Conservation (phyloP, 2,888 invertebrate genomes). For the Apomyelois bistriatella region DNA sequence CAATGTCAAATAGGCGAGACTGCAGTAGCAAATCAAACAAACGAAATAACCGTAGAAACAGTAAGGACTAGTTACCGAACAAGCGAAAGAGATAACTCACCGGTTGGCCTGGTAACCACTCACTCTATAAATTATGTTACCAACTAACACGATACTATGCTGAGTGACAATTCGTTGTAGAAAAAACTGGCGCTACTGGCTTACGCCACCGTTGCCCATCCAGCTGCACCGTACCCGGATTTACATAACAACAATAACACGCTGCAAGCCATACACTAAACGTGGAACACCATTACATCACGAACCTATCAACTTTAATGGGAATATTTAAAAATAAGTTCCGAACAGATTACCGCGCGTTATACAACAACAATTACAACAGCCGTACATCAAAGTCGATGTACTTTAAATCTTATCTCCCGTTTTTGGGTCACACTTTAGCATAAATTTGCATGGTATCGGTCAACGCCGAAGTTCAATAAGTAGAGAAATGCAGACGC, state of each 20-base stretch:
- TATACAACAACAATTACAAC: constrained; percentile 30
- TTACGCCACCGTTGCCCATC: constrained; percentile 11
- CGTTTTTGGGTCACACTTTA: constrained; percentile 26
- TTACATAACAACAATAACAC: constrained; percentile 23
- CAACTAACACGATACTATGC: neutral
- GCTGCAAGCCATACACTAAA: constrained; percentile 14
- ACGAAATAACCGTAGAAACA: constrained; percentile 6
- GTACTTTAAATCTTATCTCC: constrained; percentile 25
- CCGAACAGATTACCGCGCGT: constrained; percentile 30
- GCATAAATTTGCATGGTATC: constrained; percentile 35
- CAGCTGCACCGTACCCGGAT: constrained; percentile 18
- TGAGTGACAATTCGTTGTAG: constrained; percentile 2
- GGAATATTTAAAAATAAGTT: constrained; percentile 32
- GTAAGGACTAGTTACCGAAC: constrained; percentile 7
- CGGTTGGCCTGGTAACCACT: constrained; percentile 8
- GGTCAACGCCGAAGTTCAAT: constrained; percentile 19
- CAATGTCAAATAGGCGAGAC: neutral
- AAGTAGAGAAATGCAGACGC: constrained; percentile 28
- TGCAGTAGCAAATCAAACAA: neutral
- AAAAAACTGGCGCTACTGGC: constrained; percentile 13
- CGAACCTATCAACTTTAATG: constrained; percentile 26
- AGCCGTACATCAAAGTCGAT: constrained; percentile 29
- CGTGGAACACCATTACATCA: constrained; percentile 27
- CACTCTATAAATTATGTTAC: constrained; percentile 10
- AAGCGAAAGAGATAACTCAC: constrained; percentile 5